phyloP scores from a whole-genome alignment of 2,113 vertebrate genomes.

The Melierax canorus region DNA sequence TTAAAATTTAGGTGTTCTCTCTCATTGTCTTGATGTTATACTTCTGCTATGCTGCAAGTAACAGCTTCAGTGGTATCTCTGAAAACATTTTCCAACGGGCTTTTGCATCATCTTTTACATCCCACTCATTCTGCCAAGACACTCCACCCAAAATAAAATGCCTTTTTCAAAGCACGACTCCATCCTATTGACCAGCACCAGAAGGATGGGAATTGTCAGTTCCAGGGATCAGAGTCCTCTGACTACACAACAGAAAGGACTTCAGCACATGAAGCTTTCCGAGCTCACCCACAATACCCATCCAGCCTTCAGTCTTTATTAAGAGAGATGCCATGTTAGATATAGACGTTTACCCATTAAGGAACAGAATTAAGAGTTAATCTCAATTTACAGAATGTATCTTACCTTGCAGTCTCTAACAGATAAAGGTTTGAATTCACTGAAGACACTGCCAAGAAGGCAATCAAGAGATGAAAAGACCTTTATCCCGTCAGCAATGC shows the following conservation, averaged over 20 bases:
- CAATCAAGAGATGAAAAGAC: slow-evolving; percentile 23
- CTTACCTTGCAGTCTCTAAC: not conserved
- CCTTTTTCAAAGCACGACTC: not conserved
- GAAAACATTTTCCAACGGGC: not conserved
- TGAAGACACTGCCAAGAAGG: not conserved
- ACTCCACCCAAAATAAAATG: not conserved
- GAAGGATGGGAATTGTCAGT: not conserved
- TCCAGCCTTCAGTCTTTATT: not conserved
- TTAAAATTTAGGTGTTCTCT: not conserved
- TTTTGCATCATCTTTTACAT: not conserved
- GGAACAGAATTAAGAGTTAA: not conserved
- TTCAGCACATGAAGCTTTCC: not conserved
- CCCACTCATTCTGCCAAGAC: not conserved
- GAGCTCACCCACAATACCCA: not conserved
- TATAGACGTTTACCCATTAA: not conserved
- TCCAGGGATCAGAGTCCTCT: not conserved
- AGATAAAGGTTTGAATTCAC: slow-evolving; percentile 9
- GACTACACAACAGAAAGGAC: not conserved
- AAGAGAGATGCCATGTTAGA: not conserved
- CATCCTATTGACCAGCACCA: not conserved
- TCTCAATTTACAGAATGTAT: not conserved
- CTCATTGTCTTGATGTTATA: not conserved
- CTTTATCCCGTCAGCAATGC: not conserved
- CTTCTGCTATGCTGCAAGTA: not conserved
- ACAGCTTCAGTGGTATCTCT: not conserved